Evolutionary conservation across 1,140 invertebrate genomes (phyloP).

Genomic region (Cherax destructor): DNA sequence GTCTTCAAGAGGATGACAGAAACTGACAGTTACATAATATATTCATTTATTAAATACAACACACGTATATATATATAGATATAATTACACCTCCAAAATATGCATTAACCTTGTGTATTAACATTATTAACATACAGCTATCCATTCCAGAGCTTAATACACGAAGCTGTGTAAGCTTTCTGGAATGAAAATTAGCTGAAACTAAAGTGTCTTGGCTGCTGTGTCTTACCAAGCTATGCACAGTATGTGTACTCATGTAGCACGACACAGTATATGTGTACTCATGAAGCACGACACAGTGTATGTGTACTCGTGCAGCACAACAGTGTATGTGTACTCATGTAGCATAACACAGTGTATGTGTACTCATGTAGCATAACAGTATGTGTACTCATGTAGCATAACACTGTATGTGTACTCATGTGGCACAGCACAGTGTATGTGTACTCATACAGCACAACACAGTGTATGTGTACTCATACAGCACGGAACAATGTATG

Average conservation of each 20-base stretch:
- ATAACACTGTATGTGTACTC: too few relatives aligned
- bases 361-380: too few relatives aligned
- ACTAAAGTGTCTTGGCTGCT: not conserved
- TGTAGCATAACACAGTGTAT: too few relatives aligned
- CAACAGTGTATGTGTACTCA: too few relatives aligned
- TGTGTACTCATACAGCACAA: too few relatives aligned
- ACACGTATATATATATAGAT: constrained; percentile 40
- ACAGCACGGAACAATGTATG: too few relatives aligned
- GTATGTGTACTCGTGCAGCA: too few relatives aligned
- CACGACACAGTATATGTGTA: not conserved
- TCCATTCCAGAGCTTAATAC: not conserved
- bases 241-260: not conserved
- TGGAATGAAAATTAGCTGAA: not conserved
- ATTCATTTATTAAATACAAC: constrained; percentile 60
- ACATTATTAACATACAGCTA: not conserved
- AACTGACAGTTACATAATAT: not conserved
- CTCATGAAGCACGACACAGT: too few relatives aligned
- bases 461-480: too few relatives aligned
- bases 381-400: too few relatives aligned
- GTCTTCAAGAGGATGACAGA: not conserved
- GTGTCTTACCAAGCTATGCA: not conserved
- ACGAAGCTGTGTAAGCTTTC: not conserved
- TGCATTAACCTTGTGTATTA: not conserved
- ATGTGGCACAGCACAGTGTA: too few relatives aligned
- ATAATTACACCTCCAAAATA: constrained; percentile 47